Percentiles rank a stretch among this genome's conserved stretches.
phyloP scores from a whole-genome alignment of 1,140 invertebrate species.

The Drosophila grimshawi region DNA sequence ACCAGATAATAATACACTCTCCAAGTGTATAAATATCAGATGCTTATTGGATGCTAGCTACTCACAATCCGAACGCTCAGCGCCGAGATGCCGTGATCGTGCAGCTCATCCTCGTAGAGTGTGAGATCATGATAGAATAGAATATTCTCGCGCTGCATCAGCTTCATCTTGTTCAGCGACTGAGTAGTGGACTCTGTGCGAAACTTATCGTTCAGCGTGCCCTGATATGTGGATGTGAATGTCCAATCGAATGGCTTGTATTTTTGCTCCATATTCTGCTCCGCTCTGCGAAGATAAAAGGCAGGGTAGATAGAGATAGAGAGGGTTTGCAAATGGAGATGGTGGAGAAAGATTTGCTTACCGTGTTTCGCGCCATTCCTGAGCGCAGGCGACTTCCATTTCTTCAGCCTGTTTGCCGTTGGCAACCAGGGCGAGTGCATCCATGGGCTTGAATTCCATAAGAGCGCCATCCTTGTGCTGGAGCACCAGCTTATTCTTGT shows the following conservation, averaged over 20 bases:
- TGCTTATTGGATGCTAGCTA: conserved; percentile 32
- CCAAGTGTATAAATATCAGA: too few species aligned
- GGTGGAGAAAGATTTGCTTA: conserved; percentile 2
- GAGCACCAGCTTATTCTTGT: conserved; percentile 91
- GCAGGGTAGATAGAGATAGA: too few species aligned
- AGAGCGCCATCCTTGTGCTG: conserved; percentile 89
- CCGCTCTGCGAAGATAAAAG: conserved; percentile 26
- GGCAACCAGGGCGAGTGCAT: conserved; percentile 93
- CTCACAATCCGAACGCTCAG: conserved; percentile 97
- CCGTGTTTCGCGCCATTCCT: conserved; percentile 93
- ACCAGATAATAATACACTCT: too few species aligned
- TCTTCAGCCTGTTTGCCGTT: conserved; percentile 89
- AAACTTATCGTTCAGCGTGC: conserved; percentile 89
- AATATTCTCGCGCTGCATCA: conserved; percentile 96
- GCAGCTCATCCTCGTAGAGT: conserved; percentile 99
- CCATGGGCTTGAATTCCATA: conserved; percentile 95
- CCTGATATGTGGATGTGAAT: conserved; percentile 96
- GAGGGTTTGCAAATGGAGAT: not conserved
- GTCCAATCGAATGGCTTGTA: conserved; percentile 99
- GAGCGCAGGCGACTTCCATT: conserved; percentile 93
- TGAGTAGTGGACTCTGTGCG: conserved; percentile 88
- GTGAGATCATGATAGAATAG: conserved; percentile 97
- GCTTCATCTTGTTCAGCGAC: conserved; percentile 94
- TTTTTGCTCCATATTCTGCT: conserved; percentile 87
- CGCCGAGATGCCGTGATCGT: conserved; percentile 97